These are phyloP conservation scores for Luehdorfia chinensis DNA, from an alignment of 1,140 invertebrate species.

Conservation along the genomic window DNA sequence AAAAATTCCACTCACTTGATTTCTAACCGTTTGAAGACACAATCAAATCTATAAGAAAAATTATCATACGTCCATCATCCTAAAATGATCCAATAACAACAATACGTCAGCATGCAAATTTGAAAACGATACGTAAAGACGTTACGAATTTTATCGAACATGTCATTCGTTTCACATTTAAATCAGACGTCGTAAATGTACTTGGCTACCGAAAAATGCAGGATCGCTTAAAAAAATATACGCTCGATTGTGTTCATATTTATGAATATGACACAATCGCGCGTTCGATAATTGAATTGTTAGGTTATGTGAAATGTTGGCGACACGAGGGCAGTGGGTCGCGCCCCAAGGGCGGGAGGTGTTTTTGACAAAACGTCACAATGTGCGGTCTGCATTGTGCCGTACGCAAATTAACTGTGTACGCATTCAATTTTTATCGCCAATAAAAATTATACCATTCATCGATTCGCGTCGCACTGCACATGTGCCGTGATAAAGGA, in stretches of 20 bases:
- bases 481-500: conserved; percentile 59
- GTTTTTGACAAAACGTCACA: conserved; percentile 39
- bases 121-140: conserved; percentile 48
- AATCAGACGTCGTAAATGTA: conserved; percentile 46
- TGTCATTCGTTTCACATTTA: conserved; percentile 52
- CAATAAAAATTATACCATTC: conserved; percentile 61
- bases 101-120: conserved; percentile 57
- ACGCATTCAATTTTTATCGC: conserved; percentile 65
- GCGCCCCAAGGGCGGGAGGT: conserved; percentile 53
- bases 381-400: conserved; percentile 57
- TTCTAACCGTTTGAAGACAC: conserved; percentile 34
- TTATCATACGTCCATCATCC: conserved; percentile 68
- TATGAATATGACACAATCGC: conserved; percentile 56
- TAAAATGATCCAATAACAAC: conserved; percentile 63
- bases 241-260: conserved; percentile 22
- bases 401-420: conserved; percentile 68
- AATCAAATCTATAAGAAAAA: conserved; percentile 39
- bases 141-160: conserved; percentile 39
- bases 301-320: conserved; percentile 48
- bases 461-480: conserved; percentile 53
- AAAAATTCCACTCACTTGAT: conserved; percentile 32
- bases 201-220: conserved; percentile 51
- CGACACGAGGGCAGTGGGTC: conserved; percentile 62
- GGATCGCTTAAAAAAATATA: conserved; percentile 39
- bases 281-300: conserved; percentile 69